Evolutionary conservation across 2,888 invertebrate genomes (phyloP).

Genomic region (Sceliomorpha sp.): DNA sequence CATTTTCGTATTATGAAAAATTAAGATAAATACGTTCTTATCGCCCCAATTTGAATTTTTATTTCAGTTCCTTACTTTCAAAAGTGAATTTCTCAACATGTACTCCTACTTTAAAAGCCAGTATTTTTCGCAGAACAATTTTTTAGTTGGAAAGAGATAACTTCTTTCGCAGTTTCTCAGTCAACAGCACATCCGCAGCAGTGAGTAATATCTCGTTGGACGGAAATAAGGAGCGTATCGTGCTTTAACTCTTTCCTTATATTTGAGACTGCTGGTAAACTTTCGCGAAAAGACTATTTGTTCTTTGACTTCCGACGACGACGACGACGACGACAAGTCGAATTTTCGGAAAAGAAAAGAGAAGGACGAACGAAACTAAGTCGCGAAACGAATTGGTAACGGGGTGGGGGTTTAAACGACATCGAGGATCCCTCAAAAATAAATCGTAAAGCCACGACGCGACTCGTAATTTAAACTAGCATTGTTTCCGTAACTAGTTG

Average conservation of each 20-base stretch:
- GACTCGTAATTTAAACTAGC: slow-evolving; percentile 78
- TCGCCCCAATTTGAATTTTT: too few relatives aligned
- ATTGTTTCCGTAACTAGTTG: slow-evolving; percentile 79
- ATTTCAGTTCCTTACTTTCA: too few relatives aligned
- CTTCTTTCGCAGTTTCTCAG: slow-evolving; percentile 30
- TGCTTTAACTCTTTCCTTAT: slow-evolving; percentile 42
- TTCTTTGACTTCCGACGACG: slow-evolving; percentile 42
- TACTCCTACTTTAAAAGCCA: too few relatives aligned
- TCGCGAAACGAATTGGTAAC: slow-evolving; percentile 13
- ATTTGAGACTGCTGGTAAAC: slow-evolving; percentile 41
- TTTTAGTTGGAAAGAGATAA: too few relatives aligned
- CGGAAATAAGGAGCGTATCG: slow-evolving; percentile 45
- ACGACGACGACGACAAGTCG: slow-evolving; percentile 39
- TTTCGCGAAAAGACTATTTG: slow-evolving; percentile 33
- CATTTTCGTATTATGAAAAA: too few relatives aligned
- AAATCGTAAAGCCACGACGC: slow-evolving; percentile 72
- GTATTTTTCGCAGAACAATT: too few relatives aligned
- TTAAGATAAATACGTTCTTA: too few relatives aligned
- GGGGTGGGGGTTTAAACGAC: slow-evolving; percentile 4
- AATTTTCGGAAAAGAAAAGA: slow-evolving; percentile 37
- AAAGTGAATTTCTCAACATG: too few relatives aligned
- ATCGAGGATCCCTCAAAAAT: slow-evolving; percentile 65
- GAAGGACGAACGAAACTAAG: slow-evolving; percentile 21
- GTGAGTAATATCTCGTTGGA: slow-evolving; percentile 38
- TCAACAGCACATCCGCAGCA: slow-evolving; percentile 38